Evolutionary conservation across 2,797 vertebrate genomes (phyloP).

Genomic region (Acanthornis magna): DNA sequence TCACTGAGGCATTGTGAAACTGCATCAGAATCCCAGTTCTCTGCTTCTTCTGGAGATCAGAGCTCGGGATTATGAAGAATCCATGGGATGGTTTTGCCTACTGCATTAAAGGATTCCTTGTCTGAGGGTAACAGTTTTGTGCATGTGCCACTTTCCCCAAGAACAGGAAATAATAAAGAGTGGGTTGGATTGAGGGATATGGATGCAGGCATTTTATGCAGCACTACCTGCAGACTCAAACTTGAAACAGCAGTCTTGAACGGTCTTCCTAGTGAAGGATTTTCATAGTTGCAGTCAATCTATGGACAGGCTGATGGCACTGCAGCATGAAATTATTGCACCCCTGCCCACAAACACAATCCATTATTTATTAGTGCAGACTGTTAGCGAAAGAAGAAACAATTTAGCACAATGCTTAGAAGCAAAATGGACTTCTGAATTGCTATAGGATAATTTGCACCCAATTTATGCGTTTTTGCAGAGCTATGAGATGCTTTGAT

Average conservation of each 20-base stretch:
- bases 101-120: background rate
- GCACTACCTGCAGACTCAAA: background rate
- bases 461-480: conserved; percentile 10
- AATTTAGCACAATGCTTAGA: background rate
- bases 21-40: background rate
- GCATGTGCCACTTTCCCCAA: background rate
- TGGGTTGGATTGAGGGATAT: background rate
- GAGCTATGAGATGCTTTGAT: conserved; percentile 3
- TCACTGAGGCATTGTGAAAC: background rate
- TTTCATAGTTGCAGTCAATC: background rate
- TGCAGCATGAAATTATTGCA: background rate
- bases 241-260: background rate
- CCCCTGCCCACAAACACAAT: background rate
- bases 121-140: background rate
- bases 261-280: background rate
- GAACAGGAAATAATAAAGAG: background rate
- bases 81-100: background rate
- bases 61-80: background rate
- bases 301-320: background rate
- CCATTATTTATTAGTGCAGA: background rate
- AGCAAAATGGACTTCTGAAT: conserved; percentile 25
- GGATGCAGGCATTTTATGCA: background rate
- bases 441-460: conserved; percentile 6
- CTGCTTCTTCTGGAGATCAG: background rate
- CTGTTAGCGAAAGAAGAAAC: background rate